Evolutionary conservation across 2,113 vertebrate species (phyloP).

Genomic region (Serranochromis macrocephalus): DNA sequence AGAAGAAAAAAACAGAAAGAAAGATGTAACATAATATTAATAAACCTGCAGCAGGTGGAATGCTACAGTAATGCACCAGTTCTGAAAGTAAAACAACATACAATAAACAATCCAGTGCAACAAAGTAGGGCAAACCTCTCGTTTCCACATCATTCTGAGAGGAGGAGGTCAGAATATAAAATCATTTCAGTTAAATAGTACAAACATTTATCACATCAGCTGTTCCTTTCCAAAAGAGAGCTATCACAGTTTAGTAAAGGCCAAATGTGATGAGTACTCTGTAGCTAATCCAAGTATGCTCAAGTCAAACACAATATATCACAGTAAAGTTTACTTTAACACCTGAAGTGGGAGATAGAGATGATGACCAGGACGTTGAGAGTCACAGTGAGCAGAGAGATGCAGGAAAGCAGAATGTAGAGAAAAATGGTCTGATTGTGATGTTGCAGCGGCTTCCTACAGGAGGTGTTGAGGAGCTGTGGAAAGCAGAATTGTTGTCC

Average conservation of each 20-base stretch:
- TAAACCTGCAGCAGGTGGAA: not conserved
- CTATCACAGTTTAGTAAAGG: not conserved
- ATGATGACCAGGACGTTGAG: conserved; percentile 8
- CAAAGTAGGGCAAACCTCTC: not conserved
- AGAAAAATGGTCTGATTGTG: not conserved
- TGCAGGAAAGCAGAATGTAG: not conserved
- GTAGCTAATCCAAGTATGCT: not conserved
- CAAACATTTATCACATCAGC: not conserved
- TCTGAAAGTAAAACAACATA: not conserved
- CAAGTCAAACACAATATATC: not conserved
- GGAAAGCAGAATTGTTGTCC: not conserved
- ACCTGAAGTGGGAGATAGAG: conserved; percentile 6
- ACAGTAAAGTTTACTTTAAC: not conserved
- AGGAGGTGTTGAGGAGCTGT: not conserved
- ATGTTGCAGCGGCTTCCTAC: not conserved
- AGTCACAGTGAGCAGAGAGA: not conserved
- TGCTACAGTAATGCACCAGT: not conserved
- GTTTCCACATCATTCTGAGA: not conserved
- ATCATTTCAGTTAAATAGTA: not conserved
- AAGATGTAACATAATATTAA: not conserved
- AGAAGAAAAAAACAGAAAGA: not conserved
- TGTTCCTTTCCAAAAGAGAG: not conserved
- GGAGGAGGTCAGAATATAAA: not conserved
- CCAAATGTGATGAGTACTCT: not conserved
- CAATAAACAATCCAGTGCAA: not conserved